Evolutionary conservation across 1,140 invertebrate genomes (phyloP).

Genomic region (Lasioglossum baleicum): DNA sequence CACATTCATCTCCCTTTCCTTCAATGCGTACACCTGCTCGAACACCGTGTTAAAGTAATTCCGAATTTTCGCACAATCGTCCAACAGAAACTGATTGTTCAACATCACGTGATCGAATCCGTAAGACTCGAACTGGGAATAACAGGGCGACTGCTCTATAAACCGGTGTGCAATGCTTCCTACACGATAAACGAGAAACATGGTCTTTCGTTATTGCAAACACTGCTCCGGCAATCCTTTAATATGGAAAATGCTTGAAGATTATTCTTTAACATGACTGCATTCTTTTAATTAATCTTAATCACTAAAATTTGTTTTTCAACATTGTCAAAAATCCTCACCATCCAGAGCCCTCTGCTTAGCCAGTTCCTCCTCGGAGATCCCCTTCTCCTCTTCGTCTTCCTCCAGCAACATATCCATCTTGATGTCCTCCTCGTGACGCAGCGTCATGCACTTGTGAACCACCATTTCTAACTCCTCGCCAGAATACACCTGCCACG

Average conservation of each 20-base stretch:
- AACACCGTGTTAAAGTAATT: slow-evolving; percentile 79
- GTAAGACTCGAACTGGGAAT: slow-evolving; percentile 76
- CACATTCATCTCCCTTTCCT: slow-evolving; percentile 71
- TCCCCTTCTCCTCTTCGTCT: slow-evolving; percentile 50
- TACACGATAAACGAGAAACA: slow-evolving; percentile 2
- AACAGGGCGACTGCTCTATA: slow-evolving; percentile 69
- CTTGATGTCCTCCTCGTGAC: slow-evolving; percentile 42
- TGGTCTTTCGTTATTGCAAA: no score
- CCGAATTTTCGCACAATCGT: slow-evolving; percentile 72
- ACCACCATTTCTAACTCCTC: slow-evolving; percentile 39
- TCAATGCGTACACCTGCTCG: slow-evolving; percentile 75
- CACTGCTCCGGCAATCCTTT: no score
- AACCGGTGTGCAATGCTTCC: slow-evolving; percentile 76
- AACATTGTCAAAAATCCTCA: no score
- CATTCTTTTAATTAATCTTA: no score
- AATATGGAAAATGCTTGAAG: no score
- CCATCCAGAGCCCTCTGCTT: slow-evolving; percentile 54
- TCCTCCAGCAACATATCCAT: slow-evolving; percentile 49
- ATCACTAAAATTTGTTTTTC: no score
- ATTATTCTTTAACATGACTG: no score
- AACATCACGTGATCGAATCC: slow-evolving; percentile 73
- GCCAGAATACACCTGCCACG: slow-evolving; percentile 53
- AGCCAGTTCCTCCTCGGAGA: slow-evolving; percentile 36
- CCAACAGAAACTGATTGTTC: slow-evolving; percentile 66
- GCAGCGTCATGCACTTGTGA: slow-evolving; percentile 44